These are phyloP conservation scores for Plodia interpunctella DNA, from an alignment of 1,140 invertebrate genomes.

Conservation along the genomic window DNA sequence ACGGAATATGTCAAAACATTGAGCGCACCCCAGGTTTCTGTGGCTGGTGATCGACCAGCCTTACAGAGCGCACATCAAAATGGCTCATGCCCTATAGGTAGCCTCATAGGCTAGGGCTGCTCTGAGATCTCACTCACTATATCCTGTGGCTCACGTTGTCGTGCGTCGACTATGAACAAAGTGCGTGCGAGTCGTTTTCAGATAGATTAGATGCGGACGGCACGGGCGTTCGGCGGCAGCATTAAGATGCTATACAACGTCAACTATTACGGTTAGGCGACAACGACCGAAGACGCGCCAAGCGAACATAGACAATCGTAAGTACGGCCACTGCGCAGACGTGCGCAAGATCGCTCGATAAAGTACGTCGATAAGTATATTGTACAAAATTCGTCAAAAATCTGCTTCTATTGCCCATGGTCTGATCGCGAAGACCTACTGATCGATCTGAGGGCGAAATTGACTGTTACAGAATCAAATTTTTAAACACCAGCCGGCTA, in stretches of 20 bases:
- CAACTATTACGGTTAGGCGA: slow-evolving; percentile 33
- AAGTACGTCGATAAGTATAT: background rate
- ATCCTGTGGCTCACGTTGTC: slow-evolving; percentile 19
- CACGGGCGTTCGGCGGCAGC: slow-evolving; percentile 28
- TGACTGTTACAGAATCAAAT: background rate
- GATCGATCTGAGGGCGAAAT: no score
- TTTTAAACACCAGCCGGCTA: background rate
- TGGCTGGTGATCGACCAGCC: background rate
- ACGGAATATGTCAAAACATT: background rate
- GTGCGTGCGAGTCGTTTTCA: slow-evolving; percentile 43
- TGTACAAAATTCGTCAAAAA: background rate
- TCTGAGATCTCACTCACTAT: no score
- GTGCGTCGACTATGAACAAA: slow-evolving; percentile 19
- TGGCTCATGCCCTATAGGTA: background rate
- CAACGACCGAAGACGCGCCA: slow-evolving; percentile 29
- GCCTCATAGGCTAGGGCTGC: background rate
- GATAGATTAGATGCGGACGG: slow-evolving; percentile 34
- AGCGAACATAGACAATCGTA: slow-evolving; percentile 37
- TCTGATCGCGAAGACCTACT: no score
- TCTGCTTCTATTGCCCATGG: no score
- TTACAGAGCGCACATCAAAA: slow-evolving; percentile 3
- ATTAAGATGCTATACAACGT: slow-evolving; percentile 31
- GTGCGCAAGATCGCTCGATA: slow-evolving; percentile 5
- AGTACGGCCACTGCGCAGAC: slow-evolving; percentile 32
- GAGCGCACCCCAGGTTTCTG: slow-evolving; percentile 11